These are phyloP conservation scores for Acanthoscelides obtectus DNA, from an alignment of 2,888 invertebrate species.

Conservation along the genomic window DNA sequence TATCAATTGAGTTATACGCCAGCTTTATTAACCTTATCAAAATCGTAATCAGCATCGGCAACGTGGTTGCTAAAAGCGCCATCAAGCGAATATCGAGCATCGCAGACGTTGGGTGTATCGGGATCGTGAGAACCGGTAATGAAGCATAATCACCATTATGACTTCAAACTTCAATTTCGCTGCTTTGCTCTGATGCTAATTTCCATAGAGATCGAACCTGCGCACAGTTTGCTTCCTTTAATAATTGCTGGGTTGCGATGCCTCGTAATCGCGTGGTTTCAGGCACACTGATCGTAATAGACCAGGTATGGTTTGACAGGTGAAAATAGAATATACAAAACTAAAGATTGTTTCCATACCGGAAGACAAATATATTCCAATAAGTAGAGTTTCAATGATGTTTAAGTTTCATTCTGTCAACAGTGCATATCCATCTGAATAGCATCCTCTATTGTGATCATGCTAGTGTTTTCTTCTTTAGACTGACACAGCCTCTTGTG, in stretches of 20 bases:
- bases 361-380: too few species aligned
- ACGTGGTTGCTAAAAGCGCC: not conserved
- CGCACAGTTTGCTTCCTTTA: constrained; percentile 23
- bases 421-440: too few species aligned
- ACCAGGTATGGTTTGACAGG: not conserved
- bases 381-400: too few species aligned
- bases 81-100: not conserved
- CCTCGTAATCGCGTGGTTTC: not conserved
- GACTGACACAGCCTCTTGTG: too few species aligned
- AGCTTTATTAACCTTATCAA: not conserved
- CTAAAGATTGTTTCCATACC: too few species aligned
- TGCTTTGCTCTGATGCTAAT: constrained; percentile 26
- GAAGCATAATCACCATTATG: constrained; percentile 34
- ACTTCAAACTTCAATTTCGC: constrained; percentile 32
- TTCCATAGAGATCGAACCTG: constrained; percentile 35
- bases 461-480: too few species aligned
- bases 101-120: not conserved
- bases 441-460: too few species aligned
- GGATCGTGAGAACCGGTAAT: constrained; percentile 36
- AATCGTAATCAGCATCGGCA: not conserved
- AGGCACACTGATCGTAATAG: not conserved
- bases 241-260: not conserved
- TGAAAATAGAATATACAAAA: too few species aligned
- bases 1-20: not conserved
- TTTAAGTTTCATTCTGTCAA: too few species aligned